Conservation (phyloP, 2,797 vertebrate genomes). For the Emydoidea blandingii region DNA sequence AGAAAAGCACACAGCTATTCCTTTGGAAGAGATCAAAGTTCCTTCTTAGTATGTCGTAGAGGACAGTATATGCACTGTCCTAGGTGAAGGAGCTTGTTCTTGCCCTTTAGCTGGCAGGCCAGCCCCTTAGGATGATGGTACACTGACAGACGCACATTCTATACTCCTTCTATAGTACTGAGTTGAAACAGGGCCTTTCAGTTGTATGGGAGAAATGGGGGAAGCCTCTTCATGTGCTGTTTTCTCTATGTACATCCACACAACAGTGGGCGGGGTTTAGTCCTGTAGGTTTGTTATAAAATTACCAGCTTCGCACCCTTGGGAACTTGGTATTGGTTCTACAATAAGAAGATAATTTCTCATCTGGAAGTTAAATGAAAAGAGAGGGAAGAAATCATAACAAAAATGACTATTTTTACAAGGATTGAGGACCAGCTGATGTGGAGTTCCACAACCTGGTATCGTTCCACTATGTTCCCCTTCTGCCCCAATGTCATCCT, state of each 20-base stretch:
- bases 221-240: slow-evolving; percentile 27
- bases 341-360: slow-evolving; percentile 3
- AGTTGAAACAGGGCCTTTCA: slow-evolving; percentile 32
- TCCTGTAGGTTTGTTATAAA: slow-evolving; percentile 23
- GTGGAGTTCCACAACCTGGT: not conserved
- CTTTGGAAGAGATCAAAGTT: slow-evolving; percentile 45
- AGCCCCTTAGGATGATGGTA: accelerated
- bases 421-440: not conserved
- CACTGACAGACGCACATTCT: not conserved
- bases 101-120: slow-evolving; percentile 1
- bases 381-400: not conserved
- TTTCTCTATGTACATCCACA: not conserved
- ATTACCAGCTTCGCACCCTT: not conserved
- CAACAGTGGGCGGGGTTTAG: not conserved
- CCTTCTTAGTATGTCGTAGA: slow-evolving; percentile 32
- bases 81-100: slow-evolving; percentile 46
- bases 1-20: slow-evolving; percentile 1
- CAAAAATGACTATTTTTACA: not conserved
- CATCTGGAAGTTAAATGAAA: slow-evolving; percentile 35
- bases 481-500: not conserved
- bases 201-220: not conserved
- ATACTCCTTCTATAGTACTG: slow-evolving; percentile 21
- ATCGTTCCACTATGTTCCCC: accelerated
- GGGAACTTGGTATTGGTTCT: not conserved
- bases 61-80: slow-evolving; percentile 35